Evolutionary conservation across 2,113 vertebrate genomes (phyloP).

Genomic region (Picathartes gymnocephalus): DNA sequence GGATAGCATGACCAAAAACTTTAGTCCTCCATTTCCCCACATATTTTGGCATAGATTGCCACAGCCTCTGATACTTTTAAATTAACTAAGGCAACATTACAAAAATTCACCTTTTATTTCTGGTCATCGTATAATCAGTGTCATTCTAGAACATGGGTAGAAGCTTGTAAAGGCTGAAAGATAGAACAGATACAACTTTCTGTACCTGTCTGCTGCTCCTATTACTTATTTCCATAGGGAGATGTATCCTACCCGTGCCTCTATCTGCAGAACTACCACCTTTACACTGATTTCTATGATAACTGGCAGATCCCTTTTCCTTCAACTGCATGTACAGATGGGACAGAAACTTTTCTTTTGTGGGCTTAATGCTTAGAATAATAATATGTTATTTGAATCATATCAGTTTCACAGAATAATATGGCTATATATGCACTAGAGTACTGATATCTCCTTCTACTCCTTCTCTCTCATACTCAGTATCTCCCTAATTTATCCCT

Average conservation of each 20-base stretch:
- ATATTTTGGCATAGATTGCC: background rate
- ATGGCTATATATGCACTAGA: background rate
- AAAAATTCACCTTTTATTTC: background rate
- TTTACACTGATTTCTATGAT: background rate
- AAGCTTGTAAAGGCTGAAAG: background rate
- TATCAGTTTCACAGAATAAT: background rate
- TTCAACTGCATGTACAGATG: background rate
- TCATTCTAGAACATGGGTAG: background rate
- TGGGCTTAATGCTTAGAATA: background rate
- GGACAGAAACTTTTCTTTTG: background rate
- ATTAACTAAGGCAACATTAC: background rate
- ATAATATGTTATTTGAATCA: background rate
- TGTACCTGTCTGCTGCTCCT: background rate
- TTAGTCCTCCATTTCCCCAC: background rate
- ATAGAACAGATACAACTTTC: rapidly evolving
- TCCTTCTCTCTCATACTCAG: background rate
- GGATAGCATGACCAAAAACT: background rate
- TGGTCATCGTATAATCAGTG: background rate
- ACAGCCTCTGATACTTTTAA: background rate
- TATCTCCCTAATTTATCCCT: background rate
- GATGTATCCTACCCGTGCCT: background rate
- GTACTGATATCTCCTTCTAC: background rate
- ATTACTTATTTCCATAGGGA: background rate
- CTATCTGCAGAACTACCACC: background rate
- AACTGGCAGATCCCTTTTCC: background rate